Conservation (phyloP, 2,797 vertebrate genomes). For the Cyclura pinguis region DNA sequence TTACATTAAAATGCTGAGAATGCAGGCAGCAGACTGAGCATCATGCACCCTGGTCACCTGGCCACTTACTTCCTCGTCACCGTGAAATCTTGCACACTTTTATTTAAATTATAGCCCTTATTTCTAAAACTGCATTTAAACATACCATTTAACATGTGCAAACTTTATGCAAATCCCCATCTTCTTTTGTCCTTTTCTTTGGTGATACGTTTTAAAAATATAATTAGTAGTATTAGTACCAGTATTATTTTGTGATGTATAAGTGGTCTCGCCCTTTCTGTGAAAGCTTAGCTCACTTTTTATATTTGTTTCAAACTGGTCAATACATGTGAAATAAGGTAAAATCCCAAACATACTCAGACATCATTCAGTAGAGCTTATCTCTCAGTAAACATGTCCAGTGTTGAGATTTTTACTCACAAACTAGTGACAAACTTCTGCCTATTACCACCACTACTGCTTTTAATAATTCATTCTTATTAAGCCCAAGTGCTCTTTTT, state of each 20-base stretch:
- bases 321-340: not conserved
- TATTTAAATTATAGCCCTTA: not conserved
- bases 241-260: not conserved
- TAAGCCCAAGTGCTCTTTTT: conserved; percentile 58
- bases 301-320: not conserved
- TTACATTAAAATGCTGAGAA: not conserved
- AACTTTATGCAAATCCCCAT: too few relatives aligned
- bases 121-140: not conserved
- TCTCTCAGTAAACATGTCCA: not conserved
- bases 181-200: not conserved
- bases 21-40: not conserved
- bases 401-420: not conserved
- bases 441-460: not conserved
- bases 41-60: not conserved
- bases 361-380: not conserved
- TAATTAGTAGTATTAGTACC: too few relatives aligned
- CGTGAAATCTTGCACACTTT: not conserved
- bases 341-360: too few relatives aligned
- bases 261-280: not conserved
- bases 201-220: not conserved
- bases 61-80: not conserved
- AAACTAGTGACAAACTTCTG: not conserved
- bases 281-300: not conserved
- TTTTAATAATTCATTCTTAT: conserved; percentile 48
- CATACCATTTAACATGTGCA: too few relatives aligned